phyloP scores from a whole-genome alignment of 2,113 vertebrate genomes.

The Hyla sarda region DNA sequence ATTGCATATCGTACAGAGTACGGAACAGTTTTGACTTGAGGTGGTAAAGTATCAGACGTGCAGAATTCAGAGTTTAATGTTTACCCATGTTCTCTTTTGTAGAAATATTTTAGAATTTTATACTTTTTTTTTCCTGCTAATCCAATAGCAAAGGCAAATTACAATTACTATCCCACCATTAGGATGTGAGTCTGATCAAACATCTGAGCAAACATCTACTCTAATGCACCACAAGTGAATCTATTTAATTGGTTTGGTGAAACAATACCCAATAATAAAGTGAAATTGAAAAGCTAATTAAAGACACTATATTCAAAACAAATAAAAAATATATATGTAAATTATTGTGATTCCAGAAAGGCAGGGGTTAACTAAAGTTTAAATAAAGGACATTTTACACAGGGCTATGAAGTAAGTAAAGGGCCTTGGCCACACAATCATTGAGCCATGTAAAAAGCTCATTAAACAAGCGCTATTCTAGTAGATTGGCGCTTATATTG shows the following conservation, averaged over 20 bases:
- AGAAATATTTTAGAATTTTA: not conserved
- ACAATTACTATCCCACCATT: not conserved
- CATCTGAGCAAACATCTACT: not conserved
- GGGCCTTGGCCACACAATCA: too few relatives aligned
- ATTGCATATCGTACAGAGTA: not conserved
- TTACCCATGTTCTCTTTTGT: not conserved
- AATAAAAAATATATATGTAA: too few relatives aligned
- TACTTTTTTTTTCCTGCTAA: not conserved
- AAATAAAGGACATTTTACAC: too few relatives aligned
- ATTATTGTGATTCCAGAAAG: not conserved
- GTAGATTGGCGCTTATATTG: too few relatives aligned
- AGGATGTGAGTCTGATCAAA: too few relatives aligned
- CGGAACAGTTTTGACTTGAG: not conserved
- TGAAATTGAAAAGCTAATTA: not conserved
- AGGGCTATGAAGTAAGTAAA: too few relatives aligned
- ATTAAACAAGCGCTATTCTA: too few relatives aligned
- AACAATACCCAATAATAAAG: not conserved
- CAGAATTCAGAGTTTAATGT: not conserved
- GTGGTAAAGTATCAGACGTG: not conserved
- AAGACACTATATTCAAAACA: not conserved
- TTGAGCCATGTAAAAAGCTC: too few relatives aligned
- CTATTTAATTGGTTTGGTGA: not conserved
- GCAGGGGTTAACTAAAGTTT: constrained; percentile 9
- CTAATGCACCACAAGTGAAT: not conserved
- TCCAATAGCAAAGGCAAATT: not conserved